phyloP scores from a whole-genome alignment of 1,140 invertebrate species.

The Leptoteleia sp. region DNA sequence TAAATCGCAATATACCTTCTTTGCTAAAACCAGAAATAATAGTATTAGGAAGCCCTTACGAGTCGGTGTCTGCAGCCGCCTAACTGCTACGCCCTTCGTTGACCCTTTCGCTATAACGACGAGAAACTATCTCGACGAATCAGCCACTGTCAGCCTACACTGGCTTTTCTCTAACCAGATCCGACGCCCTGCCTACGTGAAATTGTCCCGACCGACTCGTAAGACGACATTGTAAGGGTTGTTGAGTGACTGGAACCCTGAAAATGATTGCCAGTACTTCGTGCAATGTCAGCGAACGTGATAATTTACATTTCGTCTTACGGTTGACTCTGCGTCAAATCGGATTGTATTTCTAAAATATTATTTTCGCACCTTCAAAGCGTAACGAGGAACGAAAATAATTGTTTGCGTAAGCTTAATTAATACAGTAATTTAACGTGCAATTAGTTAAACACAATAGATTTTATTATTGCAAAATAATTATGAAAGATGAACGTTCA shows the following conservation, averaged over 20 bases:
- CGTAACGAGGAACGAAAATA: too few species aligned
- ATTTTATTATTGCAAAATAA: too few species aligned
- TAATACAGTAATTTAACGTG: too few species aligned
- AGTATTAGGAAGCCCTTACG: slow-evolving; percentile 78
- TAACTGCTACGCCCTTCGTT: slow-evolving; percentile 73
- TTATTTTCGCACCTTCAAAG: neutral
- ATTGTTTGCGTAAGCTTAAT: too few species aligned
- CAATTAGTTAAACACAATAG: too few species aligned
- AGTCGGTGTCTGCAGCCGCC: slow-evolving; percentile 73
- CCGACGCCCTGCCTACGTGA: slow-evolving; percentile 64
- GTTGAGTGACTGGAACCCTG: slow-evolving; percentile 58
- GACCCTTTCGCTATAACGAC: slow-evolving; percentile 67
- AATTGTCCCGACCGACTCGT: slow-evolving; percentile 53
- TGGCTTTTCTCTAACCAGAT: slow-evolving; percentile 73
- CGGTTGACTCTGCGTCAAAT: neutral
- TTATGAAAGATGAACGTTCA: too few species aligned
- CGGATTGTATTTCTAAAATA: slow-evolving; percentile 3
- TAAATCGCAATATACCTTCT: slow-evolving; percentile 54
- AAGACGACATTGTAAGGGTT: slow-evolving; percentile 74
- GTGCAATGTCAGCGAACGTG: slow-evolving; percentile 26
- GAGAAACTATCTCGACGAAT: slow-evolving; percentile 56
- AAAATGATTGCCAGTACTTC: slow-evolving; percentile 49
- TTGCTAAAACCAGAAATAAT: slow-evolving; percentile 76
- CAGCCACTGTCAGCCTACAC: slow-evolving; percentile 61
- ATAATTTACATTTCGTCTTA: slow-evolving; percentile 32